Conservation (phyloP, 2,888 invertebrate genomes). For the Anoplius nigerrimus region DNA sequence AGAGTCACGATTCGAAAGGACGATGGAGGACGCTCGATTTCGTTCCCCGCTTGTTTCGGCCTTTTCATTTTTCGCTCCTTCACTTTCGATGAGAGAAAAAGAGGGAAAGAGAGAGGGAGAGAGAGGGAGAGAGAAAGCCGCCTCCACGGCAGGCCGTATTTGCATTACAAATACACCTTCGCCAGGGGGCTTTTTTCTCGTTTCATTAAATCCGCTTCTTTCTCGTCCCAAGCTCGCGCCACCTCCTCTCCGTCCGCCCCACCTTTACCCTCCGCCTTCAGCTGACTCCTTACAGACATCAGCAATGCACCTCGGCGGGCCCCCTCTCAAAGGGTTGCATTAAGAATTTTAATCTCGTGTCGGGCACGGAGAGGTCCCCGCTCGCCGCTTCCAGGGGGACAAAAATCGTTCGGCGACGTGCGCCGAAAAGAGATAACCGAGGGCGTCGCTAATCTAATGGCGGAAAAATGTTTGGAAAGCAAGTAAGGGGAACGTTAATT, state of each 20-base stretch:
- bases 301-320: constrained; percentile 45
- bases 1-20: background rate
- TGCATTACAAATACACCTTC: constrained; percentile 50
- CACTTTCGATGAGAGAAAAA: too few species aligned
- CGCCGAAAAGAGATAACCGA: constrained; percentile 33
- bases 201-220: constrained; percentile 50
- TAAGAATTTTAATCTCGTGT: constrained; percentile 58
- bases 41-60: constrained; percentile 24
- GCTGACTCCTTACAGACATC: constrained; percentile 20
- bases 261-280: background rate
- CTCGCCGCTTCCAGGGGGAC: constrained; percentile 12
- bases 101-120: too few species aligned
- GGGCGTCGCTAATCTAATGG: constrained; percentile 27
- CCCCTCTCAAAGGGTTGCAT: constrained; percentile 57
- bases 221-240: background rate
- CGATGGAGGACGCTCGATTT: constrained; percentile 6
- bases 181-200: constrained; percentile 26
- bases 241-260: background rate
- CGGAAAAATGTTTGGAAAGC: background rate
- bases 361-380: constrained; percentile 24
- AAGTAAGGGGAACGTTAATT: too few species aligned
- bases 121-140: background rate
- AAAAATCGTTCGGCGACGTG: constrained; percentile 44
- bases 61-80: constrained; percentile 43
- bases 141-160: constrained; percentile 29